phyloP scores from a whole-genome alignment of 2,797 vertebrate genomes.

The Epinephelus malabaricus region DNA sequence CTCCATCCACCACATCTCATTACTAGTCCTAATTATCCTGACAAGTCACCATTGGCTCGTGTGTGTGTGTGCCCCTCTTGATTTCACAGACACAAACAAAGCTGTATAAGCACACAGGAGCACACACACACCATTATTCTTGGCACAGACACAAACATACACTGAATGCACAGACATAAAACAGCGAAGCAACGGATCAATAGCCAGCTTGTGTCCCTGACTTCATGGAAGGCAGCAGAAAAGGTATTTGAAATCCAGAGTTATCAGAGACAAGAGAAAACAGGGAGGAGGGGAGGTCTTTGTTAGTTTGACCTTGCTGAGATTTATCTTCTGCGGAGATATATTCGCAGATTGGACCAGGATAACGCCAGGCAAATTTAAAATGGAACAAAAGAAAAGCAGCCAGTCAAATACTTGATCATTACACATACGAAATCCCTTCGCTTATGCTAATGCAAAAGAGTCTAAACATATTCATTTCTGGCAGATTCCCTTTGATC shows the following conservation, averaged over 20 bases:
- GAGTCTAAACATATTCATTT: conserved; percentile 63
- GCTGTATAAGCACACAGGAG: conserved; percentile 41
- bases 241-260: conserved; percentile 67
- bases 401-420: conserved; percentile 37
- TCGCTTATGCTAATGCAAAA: conserved; percentile 54
- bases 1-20: conserved; percentile 79
- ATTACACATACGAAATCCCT: conserved; percentile 17
- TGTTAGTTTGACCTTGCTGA: conserved; percentile 71
- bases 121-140: conserved; percentile 63
- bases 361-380: conserved; percentile 26
- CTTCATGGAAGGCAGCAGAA: conserved; percentile 64
- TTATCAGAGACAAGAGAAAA: conserved; percentile 66
- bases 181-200: conserved; percentile 65
- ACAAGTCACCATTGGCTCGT: conserved; percentile 71
- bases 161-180: conserved; percentile 71
- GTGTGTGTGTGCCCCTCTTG: conserved; percentile 34
- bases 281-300: conserved; percentile 55
- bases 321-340: conserved; percentile 54
- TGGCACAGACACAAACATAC: conserved; percentile 69
- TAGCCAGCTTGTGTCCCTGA: conserved; percentile 69
- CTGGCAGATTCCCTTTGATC: conserved; percentile 65
- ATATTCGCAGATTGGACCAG: conserved; percentile 38
- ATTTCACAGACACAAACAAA: conserved; percentile 66
- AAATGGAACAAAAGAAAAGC: conserved; percentile 39
- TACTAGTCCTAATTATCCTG: conserved; percentile 82